Base-by-base conservation (phyloP, 1,140 invertebrate genomes). In the Heliconius hermathena region DNA sequence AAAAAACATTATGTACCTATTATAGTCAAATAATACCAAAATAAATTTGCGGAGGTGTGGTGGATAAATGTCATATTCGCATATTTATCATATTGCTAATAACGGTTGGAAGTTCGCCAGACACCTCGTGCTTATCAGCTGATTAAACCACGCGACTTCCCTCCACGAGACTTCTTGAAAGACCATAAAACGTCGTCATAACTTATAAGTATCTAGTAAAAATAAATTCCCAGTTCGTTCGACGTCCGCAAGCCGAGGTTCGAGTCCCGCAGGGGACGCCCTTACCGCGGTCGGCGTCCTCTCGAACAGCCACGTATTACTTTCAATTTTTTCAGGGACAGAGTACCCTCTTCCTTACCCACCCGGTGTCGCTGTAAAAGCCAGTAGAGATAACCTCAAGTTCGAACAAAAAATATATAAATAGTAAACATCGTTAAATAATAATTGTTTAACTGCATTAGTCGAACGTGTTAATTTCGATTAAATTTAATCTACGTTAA, bases 121-220 rank as follows among this genome's bases (percentile, higher is more conserved):
- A 46, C 66, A 36, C 71, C 54, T 75, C 73, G 78, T 73, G 77
- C 84, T 81, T 84, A 85, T 89, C 90, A 89, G 85, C 83, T 90
- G 89, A 89, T 88, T 81, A 76, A 72, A 87, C 81, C 89, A 85
- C 88, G 90, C 89, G 90, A 85, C 81, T 1, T 38, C 46, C 26
- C 41, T 46, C 13, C 41, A 46, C 22, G 22, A 16, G 22, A 66
- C 22, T 26, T 66, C n/a, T 9, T n/a, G 54, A n/a, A 57, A 57
- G 20, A 22, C 54, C 60, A 66, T 66, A 66, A 66, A 66, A 13
- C 22, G 11, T 13, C 11, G 60, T 66, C 60, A 66, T 66, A 66
- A 29, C 3, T 13, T 66, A 66, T 22, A 16, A 66, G 22, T 66
- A n/a, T n/a, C n/a, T n/a, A 66, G 22, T 66, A 66, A 57, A 80